Evolutionary conservation across 2,888 invertebrate genomes (phyloP).

Genomic region (Caenorhabditis becei): DNA sequence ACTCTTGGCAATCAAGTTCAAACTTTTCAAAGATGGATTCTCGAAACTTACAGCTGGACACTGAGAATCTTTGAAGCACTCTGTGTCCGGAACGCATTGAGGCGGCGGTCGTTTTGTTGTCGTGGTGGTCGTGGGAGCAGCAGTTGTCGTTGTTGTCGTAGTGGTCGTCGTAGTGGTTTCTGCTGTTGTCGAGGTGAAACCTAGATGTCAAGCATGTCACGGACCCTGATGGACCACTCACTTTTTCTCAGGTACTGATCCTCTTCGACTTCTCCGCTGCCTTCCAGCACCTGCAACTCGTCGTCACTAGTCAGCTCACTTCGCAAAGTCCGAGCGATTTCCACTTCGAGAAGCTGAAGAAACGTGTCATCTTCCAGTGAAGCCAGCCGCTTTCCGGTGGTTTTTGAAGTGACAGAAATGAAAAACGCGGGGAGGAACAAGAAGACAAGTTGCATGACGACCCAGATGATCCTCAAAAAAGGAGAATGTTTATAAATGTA

Average conservation of each 20-base stretch:
- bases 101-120: slow-evolving; percentile 14
- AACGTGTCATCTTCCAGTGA: slow-evolving; percentile 20
- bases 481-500: background rate
- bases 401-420: background rate
- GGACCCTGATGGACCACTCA: background rate
- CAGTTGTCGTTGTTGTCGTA: slow-evolving; percentile 23
- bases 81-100: slow-evolving; percentile 19
- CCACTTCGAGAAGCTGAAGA: slow-evolving; percentile 45
- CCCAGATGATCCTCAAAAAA: background rate
- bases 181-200: slow-evolving; percentile 23
- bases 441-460: background rate
- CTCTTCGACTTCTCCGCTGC: slow-evolving; percentile 17
- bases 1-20: too few relatives aligned
- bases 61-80: slow-evolving; percentile 48
- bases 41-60: slow-evolving; percentile 33
- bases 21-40: too few relatives aligned
- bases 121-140: slow-evolving; percentile 1
- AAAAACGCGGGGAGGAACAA: background rate
- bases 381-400: background rate
- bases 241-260: slow-evolving; percentile 21
- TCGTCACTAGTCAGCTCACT: slow-evolving; percentile 47
- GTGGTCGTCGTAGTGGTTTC: slow-evolving; percentile 25
- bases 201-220: background rate
- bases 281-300: slow-evolving; percentile 52
- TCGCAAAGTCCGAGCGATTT: slow-evolving; percentile 41